Conservation (phyloP, 2,888 invertebrate genomes). For the Ophion ventricosus region DNA sequence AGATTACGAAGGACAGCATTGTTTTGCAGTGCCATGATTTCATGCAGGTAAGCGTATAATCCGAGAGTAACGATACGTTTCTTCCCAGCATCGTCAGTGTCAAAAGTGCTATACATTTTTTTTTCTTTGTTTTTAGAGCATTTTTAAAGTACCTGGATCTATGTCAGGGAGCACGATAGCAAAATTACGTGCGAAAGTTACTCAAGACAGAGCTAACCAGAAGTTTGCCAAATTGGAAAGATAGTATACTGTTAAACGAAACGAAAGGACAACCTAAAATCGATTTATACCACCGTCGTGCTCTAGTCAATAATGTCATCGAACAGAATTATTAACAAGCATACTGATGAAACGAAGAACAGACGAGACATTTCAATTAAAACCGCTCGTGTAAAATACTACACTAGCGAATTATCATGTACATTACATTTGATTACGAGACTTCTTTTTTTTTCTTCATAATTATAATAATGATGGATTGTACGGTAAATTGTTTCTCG, state of each 20-base stretch:
- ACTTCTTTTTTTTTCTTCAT: slow-evolving; percentile 55
- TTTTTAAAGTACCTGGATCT: slow-evolving; percentile 92
- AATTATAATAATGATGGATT: slow-evolving; percentile 48
- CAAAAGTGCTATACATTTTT: background rate
- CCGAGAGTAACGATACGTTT: background rate
- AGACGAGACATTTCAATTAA: slow-evolving; percentile 43
- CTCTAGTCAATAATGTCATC: slow-evolving; percentile 63
- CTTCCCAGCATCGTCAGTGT: background rate
- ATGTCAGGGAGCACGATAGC: slow-evolving; percentile 88
- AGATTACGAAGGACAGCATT: slow-evolving; percentile 90
- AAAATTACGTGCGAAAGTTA: slow-evolving; percentile 86
- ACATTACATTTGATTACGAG: slow-evolving; percentile 48
- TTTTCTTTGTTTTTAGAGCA: slow-evolving; percentile 87
- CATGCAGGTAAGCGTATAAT: slow-evolving; percentile 88
- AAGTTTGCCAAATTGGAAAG: slow-evolving; percentile 76
- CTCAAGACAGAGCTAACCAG: slow-evolving; percentile 85
- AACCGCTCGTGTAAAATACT: slow-evolving; percentile 52
- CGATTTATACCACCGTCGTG: slow-evolving; percentile 56
- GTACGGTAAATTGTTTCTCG: slow-evolving; percentile 50
- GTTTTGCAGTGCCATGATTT: slow-evolving; percentile 95
- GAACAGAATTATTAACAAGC: slow-evolving; percentile 15
- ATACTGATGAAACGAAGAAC: slow-evolving; percentile 21
- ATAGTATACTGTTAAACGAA: slow-evolving; percentile 73
- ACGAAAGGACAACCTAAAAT: slow-evolving; percentile 13
- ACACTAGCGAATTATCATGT: slow-evolving; percentile 49